These are phyloP conservation scores for Geopemphigus sp. DNA, from an alignment of 1,140 invertebrate species.

Conservation along the genomic window DNA sequence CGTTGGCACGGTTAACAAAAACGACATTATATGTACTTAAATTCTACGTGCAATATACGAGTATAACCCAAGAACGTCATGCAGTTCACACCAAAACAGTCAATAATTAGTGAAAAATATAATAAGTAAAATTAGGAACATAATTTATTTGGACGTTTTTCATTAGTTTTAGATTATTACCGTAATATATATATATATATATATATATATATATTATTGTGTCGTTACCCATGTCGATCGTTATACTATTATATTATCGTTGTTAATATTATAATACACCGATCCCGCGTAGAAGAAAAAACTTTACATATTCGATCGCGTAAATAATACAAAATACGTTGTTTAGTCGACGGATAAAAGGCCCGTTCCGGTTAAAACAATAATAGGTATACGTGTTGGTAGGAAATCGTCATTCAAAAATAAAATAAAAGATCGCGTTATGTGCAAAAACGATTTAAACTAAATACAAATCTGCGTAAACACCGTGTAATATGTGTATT, in stretches of 20 bases:
- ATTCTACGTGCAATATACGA: constrained; percentile 7
- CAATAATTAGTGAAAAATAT: constrained; percentile 24
- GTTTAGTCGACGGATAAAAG: not conserved
- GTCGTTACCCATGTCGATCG: not conserved
- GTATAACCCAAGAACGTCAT: constrained; percentile 21
- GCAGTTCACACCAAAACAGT: constrained; percentile 36
- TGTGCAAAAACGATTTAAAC: constrained; percentile 10
- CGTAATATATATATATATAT: not conserved
- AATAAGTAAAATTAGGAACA: constrained; percentile 22
- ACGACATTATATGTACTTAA: not conserved
- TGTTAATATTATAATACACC: constrained; percentile 15
- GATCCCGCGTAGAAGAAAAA: not conserved
- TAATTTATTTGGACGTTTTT: not conserved
- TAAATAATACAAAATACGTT: too few relatives aligned
- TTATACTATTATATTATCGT: not conserved
- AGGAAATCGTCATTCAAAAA: too few relatives aligned
- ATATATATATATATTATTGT: too few relatives aligned
- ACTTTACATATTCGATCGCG: not conserved
- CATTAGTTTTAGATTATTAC: constrained; percentile 18
- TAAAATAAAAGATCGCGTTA: too few relatives aligned
- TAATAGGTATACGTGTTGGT: not conserved
- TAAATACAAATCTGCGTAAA: constrained; percentile 21
- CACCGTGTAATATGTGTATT: not conserved
- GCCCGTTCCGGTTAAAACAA: constrained; percentile 5
- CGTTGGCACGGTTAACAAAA: not conserved